Evolutionary conservation across 2,113 vertebrate genomes (phyloP).

Genomic region (Rhombomys opimus): DNA sequence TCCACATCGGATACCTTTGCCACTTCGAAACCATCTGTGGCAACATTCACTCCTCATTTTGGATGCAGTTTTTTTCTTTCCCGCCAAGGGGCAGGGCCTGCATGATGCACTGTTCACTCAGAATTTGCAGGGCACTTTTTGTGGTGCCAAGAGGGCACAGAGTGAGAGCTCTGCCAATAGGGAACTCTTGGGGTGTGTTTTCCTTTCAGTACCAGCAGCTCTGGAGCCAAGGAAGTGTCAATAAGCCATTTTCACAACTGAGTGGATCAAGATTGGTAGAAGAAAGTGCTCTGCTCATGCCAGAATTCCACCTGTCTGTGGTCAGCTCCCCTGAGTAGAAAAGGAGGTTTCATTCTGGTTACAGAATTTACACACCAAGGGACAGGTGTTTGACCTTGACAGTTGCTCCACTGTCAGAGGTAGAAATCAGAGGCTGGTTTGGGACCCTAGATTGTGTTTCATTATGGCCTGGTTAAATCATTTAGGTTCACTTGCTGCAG

Average conservation of each 20-base stretch:
- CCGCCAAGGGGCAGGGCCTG: background rate
- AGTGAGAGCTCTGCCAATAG: background rate
- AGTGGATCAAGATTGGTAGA: background rate
- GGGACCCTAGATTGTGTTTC: background rate
- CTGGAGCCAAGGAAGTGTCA: background rate
- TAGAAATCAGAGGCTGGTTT: background rate
- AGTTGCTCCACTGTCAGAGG: background rate
- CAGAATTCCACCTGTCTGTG: background rate
- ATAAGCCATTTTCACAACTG: background rate
- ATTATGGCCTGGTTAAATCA: background rate
- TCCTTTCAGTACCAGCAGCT: background rate
- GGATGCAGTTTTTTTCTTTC: background rate
- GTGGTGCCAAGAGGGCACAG: background rate
- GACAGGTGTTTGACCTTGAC: background rate
- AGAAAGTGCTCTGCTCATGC: background rate
- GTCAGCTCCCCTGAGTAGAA: background rate
- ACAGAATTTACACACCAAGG: fast-evolving
- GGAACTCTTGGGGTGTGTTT: background rate
- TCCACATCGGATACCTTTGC: background rate
- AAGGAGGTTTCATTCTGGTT: background rate
- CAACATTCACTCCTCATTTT: background rate
- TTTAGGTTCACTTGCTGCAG: background rate
- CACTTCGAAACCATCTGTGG: background rate
- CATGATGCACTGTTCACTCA: background rate
- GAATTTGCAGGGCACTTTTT: background rate